phyloP scores from a whole-genome alignment of 2,797 vertebrate species.

The Cuculus canorus region DNA sequence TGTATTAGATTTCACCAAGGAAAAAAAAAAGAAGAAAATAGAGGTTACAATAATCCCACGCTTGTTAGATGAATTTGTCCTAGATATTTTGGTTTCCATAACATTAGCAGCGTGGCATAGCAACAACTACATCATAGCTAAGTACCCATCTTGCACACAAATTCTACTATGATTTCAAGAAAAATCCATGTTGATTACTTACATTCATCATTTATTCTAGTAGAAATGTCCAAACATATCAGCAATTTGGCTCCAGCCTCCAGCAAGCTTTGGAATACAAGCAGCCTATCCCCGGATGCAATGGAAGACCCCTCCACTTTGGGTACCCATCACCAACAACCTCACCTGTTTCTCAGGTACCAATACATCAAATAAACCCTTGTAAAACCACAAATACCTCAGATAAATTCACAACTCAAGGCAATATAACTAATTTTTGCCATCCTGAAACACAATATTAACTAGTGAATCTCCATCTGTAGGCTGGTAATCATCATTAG shows the following conservation, averaged over 20 bases:
- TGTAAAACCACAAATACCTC: not conserved
- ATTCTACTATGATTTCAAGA: not conserved
- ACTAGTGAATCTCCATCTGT: not conserved
- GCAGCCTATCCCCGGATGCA: not conserved
- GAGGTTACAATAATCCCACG: not conserved
- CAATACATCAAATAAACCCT: not conserved
- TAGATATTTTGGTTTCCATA: not conserved
- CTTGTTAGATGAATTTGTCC: not conserved
- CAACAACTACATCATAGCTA: not conserved
- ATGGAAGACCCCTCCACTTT: not conserved
- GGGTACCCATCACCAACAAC: not conserved
- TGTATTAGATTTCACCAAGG: not conserved
- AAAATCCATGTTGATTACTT: not conserved
- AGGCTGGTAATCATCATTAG: not conserved
- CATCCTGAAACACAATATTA: not conserved
- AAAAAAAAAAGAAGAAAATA: not conserved
- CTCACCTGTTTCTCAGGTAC: not conserved
- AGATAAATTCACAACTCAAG: not conserved
- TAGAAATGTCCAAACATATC: not conserved
- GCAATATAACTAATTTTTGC: not conserved
- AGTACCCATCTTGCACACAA: not conserved
- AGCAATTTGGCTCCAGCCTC: not conserved
- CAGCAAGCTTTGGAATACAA: not conserved
- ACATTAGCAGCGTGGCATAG: not conserved
- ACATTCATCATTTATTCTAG: not conserved